Base-by-base conservation (phyloP, 2,113 vertebrate species). In the Columbina picui region DNA sequence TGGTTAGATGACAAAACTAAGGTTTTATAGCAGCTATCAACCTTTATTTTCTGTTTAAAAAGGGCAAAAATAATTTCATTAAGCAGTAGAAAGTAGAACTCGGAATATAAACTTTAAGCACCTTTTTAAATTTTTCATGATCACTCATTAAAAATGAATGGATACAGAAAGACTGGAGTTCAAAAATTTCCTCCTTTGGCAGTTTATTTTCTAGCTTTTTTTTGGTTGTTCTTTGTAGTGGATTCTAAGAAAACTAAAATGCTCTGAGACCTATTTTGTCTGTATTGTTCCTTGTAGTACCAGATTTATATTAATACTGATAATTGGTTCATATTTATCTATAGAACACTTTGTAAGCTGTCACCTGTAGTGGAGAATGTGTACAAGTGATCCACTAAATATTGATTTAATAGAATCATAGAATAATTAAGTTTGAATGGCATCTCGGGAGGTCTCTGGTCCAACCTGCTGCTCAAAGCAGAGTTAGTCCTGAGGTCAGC, bases 21-120 rank as follows among this genome's bases (percentile, higher is more conserved):
- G 29, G 71, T 93, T 95, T 94, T 91, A 68, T 79, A 71, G 64
- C 29, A 87, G 78, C 56, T 79, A 50, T 85, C 38, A 68, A 52
- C 27, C 20, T 89, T 90, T 70, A 87, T 89, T 91, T 97, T 96
- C 52, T 50, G 14, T 32, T 91, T 94, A n/a, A 75, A 91, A 78
- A 36, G 15, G 25, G 29, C 11, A n/a, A 91, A 94, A 71, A 63
- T 87, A 0, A 38, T 91, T 71, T 89, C 8, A 67, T 89, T 89
- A 38, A 91, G 67, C 26, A 78, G 14, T 68, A 87, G 68, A 85
- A 77, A 49, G 56, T 71, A 79, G 43, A 91, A 80, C 26, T 18
- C 67, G 59, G 29, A 52, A 68, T 71, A 75, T 89, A 89, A 89
- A 95, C 41, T 89, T 50, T 60, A 60, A 82, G 69, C 32, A 59